phyloP scores from a whole-genome alignment of 2,888 invertebrate genomes.

The Furcula furcula region DNA sequence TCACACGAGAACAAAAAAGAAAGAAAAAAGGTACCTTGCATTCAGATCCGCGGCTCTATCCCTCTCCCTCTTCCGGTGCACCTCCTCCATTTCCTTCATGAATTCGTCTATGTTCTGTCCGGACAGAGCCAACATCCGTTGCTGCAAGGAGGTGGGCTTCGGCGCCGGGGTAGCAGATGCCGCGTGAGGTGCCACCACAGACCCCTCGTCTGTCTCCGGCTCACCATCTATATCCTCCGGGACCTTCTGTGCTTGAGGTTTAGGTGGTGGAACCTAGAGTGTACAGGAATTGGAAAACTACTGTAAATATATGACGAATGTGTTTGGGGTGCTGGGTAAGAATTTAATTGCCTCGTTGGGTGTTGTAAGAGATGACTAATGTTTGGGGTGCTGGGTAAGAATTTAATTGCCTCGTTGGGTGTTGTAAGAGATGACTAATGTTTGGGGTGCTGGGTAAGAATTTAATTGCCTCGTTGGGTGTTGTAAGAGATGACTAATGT shows the following conservation, averaged over 20 bases:
- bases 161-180: conserved; percentile 83
- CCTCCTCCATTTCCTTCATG: conserved; percentile 96
- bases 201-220: conserved; percentile 47
- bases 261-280: conserved; percentile 10
- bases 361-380: too few relatives aligned
- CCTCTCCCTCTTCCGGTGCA: conserved; percentile 88
- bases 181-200: conserved; percentile 53
- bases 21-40: conserved; percentile 58
- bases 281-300: not conserved
- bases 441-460: too few relatives aligned
- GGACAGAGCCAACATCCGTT: conserved; percentile 93
- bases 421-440: too few relatives aligned
- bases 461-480: too few relatives aligned
- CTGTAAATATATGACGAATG: too few relatives aligned
- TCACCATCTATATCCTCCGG: conserved; percentile 49
- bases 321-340: too few relatives aligned
- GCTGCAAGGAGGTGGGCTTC: conserved; percentile 91
- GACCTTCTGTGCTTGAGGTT: conserved; percentile 8
- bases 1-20: not conserved
- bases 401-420: too few relatives aligned
- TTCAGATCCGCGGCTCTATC: conserved; percentile 84
- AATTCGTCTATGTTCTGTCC: conserved; percentile 96
- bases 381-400: too few relatives aligned
- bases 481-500: too few relatives aligned
- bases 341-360: too few relatives aligned